A percentile compares a stretch with the other conserved stretches of the same genome.
Evolutionary conservation across 2,113 vertebrate genomes (phyloP).

Genomic region (Collichthys lucidus): DNA sequence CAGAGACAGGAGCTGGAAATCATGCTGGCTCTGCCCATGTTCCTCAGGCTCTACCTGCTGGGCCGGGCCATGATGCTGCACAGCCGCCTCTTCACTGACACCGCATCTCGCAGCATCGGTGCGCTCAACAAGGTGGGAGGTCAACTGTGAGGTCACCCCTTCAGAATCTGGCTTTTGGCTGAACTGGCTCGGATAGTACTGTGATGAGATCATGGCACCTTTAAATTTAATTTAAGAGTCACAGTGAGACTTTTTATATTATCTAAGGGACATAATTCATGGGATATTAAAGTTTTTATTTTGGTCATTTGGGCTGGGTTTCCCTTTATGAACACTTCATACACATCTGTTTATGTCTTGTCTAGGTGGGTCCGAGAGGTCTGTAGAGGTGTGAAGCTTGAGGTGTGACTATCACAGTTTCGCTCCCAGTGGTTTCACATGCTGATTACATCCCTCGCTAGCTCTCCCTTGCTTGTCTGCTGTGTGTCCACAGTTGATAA

Average conservation of each 20-base stretch:
- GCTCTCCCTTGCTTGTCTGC: slow-evolving; percentile 55
- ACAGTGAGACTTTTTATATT: not conserved
- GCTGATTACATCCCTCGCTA: slow-evolving; percentile 33
- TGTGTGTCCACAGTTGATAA: slow-evolving; percentile 54
- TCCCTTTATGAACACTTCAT: slow-evolving; percentile 54
- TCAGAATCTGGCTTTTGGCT: slow-evolving; percentile 29
- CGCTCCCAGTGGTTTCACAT: slow-evolving; percentile 43
- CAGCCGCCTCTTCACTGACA: slow-evolving; percentile 94
- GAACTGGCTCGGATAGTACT: slow-evolving; percentile 13
- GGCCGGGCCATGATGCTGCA: slow-evolving; percentile 94
- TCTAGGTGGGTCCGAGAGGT: slow-evolving; percentile 72
- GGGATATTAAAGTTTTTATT: slow-evolving; percentile 24
- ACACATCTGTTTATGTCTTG: slow-evolving; percentile 65
- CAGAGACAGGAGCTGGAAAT: slow-evolving; percentile 93
- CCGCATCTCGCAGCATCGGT: slow-evolving; percentile 93
- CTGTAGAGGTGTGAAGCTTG: slow-evolving; percentile 66
- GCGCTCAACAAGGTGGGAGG: slow-evolving; percentile 93
- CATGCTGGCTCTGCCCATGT: slow-evolving; percentile 95
- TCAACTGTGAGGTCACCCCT: not conserved
- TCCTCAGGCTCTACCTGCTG: slow-evolving; percentile 94
- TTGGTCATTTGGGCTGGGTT: slow-evolving; percentile 25
- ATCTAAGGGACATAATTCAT: not conserved
- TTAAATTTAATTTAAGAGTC: not conserved
- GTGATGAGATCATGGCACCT: slow-evolving; percentile 8
- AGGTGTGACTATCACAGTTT: slow-evolving; percentile 66